Base-by-base conservation (phyloP, 2,113 vertebrate species). In the Fulmarus glacialis region DNA sequence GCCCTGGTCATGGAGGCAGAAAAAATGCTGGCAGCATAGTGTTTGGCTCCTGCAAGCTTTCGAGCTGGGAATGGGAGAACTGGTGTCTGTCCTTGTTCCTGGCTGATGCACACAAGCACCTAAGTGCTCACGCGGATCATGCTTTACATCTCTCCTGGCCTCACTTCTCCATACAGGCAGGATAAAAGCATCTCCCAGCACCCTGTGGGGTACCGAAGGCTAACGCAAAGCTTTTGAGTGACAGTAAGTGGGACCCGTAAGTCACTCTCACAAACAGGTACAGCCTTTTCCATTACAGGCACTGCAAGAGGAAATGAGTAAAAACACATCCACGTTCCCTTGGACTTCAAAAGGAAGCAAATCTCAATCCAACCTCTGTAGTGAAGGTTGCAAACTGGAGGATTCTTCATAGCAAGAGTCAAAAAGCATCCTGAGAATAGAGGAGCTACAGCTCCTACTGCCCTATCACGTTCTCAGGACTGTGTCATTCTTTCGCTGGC, bases 191-290 rank as follows among this genome's bases (percentile, higher is more conserved):
- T 27, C 34, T 90, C 62, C 42, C 73, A 27, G 27, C 19, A 45
- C 43, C 30, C 47, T 53, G 32, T 8, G 29, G 32, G 60, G 15
- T 38, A 72, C 52, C 7, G 12, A 85, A 77, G 56, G 10, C 34
- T 60, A 50, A 66, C 2, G 6, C 14, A 71, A 75, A 64, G 56
- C 18, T 45, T 74, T 68, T 15, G 53, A 62, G 42, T 34, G 68
- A 56, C 30, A 78, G 32, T 5, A 4, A 84, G 15, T 5, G 15
- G 47, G 18, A 82, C 16, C 26, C 0, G 0, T 16, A 64, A 48
- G 40, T 10, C 12, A 0, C 14, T 38, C 32, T 40, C 38, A 56
- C 2, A 38, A 52, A 40, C 11, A 79, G 60, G 12, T 43, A 82
- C 13, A 89, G 40, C 34, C 48, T 66, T 92, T 72, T 36, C 71